Percentiles rank a stretch among this genome's conserved stretches.
phyloP scores from a whole-genome alignment of 2,113 vertebrate genomes.

The Burhinus oedicnemus region DNA sequence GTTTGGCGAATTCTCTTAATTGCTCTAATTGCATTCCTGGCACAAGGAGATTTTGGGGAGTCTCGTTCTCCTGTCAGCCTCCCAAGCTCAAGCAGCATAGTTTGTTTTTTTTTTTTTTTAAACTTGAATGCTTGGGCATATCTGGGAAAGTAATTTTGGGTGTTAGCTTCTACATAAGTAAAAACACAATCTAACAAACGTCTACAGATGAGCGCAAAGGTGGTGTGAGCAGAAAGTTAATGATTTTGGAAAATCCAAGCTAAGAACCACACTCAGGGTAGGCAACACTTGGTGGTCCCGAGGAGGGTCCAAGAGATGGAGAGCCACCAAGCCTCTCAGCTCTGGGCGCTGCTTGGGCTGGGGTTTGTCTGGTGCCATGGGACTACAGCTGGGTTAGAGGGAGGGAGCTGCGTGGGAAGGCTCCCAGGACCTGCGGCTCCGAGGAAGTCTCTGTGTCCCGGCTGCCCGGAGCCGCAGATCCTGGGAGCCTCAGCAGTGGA shows the following conservation, averaged over 20 bases:
- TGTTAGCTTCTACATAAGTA: not conserved
- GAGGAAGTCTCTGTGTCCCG: not conserved
- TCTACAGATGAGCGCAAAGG: not conserved
- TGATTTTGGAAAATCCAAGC: not conserved
- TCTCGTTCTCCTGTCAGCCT: not conserved
- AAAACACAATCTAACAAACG: not conserved
- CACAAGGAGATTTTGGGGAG: not conserved
- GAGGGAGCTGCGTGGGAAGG: not conserved
- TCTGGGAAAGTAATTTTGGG: not conserved
- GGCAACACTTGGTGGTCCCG: not conserved
- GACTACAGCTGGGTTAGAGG: not conserved
- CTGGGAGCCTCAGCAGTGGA: conserved; percentile 17
- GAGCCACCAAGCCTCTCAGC: not conserved
- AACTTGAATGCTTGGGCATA: not conserved
- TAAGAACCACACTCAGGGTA: fast-evolving
- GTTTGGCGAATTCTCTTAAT: not conserved
- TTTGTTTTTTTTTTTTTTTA: not conserved
- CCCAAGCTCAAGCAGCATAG: fast-evolving
- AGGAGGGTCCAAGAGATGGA: not conserved
- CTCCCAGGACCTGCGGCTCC: not conserved
- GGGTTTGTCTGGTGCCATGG: not conserved
- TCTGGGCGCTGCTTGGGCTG: not conserved
- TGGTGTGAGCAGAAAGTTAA: not conserved
- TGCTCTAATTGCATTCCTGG: not conserved
- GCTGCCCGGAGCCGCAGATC: not conserved